Conservation (phyloP, 2,113 vertebrate species). For the Triplophysa dalaica region DNA sequence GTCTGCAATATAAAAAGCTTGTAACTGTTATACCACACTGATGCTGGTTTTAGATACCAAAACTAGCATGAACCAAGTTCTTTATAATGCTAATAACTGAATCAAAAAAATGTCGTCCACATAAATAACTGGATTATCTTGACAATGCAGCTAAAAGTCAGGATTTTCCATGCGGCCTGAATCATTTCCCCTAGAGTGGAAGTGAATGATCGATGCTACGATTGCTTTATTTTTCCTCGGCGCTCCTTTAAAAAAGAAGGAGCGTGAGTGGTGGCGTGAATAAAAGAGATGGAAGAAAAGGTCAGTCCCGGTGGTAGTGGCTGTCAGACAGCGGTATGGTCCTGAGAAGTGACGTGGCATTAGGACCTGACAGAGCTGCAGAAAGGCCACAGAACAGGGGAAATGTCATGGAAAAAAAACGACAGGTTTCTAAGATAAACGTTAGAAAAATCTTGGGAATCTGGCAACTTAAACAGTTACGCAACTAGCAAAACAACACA, state of each 20-base stretch:
- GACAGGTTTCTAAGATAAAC: conserved; percentile 15
- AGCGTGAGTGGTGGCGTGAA: conserved; percentile 1
- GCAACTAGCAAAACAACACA: neutral
- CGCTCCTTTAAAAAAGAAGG: conserved; percentile 28
- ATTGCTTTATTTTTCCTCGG: conserved; percentile 28
- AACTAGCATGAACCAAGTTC: neutral
- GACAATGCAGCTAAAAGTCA: conserved; percentile 15
- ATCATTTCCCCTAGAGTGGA: conserved; percentile 13
- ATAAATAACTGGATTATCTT: conserved; percentile 25
- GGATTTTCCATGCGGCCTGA: neutral
- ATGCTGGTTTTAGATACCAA: neutral
- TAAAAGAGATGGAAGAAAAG: conserved; percentile 44
- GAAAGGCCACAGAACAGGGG: conserved; percentile 40
- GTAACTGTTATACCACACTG: neutral
- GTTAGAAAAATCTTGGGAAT: neutral
- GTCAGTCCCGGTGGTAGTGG: conserved; percentile 45
- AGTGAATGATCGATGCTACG: conserved; percentile 23
- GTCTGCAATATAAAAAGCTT: neutral
- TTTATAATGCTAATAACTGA: neutral
- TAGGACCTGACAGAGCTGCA: conserved; percentile 43
- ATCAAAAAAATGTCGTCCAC: conserved; percentile 1
- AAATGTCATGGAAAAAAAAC: conserved; percentile 48
- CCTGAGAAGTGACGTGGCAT: conserved; percentile 50
- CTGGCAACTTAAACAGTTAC: conserved; percentile 12
- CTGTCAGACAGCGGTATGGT: conserved; percentile 43